Evolutionary conservation across 2,797 vertebrate species (phyloP), one percentile per base, ranked within the genome.

Genomic region (Podargus strigoides): DNA sequence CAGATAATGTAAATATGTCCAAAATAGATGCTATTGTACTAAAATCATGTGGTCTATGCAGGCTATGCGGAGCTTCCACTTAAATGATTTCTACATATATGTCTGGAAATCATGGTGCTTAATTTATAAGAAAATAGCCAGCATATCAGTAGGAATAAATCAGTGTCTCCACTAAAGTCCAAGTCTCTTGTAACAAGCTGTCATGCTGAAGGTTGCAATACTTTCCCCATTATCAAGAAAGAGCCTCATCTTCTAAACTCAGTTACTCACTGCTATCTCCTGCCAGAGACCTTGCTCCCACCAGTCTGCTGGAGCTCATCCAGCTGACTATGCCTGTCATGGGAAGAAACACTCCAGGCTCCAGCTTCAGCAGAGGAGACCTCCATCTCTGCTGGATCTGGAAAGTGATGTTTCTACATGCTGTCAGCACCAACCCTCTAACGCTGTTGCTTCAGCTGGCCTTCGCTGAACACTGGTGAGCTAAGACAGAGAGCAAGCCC

Each of bases 201-300:
- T 26, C 3, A 1, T 8, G 34, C 42, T 73, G 73, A 32, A 67
- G 53, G 39, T 27, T 69, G 17, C 37, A 46, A 5, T 39, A 46
- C 66, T 90, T 77, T 53, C 56, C 44, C 44, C 32, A 19, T 37
- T 80, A 90, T 44, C n/a, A 37, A 36, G 41, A 30, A 78, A 89
- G 1, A 50, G 36, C 23, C 46, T 78, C 28, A 23, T 75, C 78
- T 30, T 66, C 47, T 47, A 7, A 75, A 39, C 27, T 18, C 68
- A 27, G 41, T 64, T 52, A 66, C 56, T 76, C 73, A 44, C 53
- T n/a, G 67, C 41, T 44, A 47, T 50, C 81, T 94, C 70, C 78
- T 59, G 60, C 56, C 78, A 87, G 60, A 82, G 78, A 89, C 81
- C 78, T 69, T 79, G 67, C 60, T 95, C 81, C 81, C 78, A 82